Conservation (phyloP, 1,140 invertebrate species). For the Drosophila quadrilineata region DNA sequence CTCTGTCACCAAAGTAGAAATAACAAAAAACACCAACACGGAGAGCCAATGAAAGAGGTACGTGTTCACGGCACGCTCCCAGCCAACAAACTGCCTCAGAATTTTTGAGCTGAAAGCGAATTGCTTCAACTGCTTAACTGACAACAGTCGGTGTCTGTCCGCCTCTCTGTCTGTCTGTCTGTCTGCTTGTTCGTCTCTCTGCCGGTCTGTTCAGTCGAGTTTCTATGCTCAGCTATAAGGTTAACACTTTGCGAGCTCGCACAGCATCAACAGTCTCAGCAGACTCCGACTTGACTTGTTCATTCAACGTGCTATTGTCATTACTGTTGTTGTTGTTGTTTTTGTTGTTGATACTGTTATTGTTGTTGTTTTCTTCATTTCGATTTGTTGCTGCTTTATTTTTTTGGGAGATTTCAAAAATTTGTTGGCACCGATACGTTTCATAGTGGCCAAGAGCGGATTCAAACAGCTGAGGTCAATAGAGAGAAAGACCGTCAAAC, state of each 20-base stretch:
- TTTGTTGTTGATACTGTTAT: neutral
- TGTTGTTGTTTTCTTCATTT: neutral
- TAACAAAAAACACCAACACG: constrained; percentile 6
- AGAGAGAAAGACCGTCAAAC: neutral
- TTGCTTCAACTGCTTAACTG: too few relatives aligned
- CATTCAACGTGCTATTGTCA: constrained; percentile 6
- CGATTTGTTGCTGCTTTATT: too few relatives aligned
- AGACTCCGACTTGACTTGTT: neutral
- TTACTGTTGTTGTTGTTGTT: neutral
- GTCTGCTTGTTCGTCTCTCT: too few relatives aligned
- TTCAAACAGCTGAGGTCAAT: constrained; percentile 3
- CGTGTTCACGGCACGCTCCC: constrained; percentile 54
- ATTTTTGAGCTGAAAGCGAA: constrained; percentile 33
- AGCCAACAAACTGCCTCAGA: constrained; percentile 47
- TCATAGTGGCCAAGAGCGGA: constrained; percentile 18
- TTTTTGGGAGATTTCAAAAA: constrained; percentile 21
- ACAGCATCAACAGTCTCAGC: constrained; percentile 28
- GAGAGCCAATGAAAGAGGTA: constrained; percentile 23
- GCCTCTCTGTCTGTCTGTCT: too few relatives aligned
- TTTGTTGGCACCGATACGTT: neutral
- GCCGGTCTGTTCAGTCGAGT: constrained; percentile 13
- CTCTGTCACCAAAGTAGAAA: too few relatives aligned
- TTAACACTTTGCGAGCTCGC: constrained; percentile 24
- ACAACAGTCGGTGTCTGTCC: too few relatives aligned
- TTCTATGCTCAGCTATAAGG: constrained; percentile 8